Percentiles rank a stretch among this genome's conserved stretches.
These are phyloP conservation scores for Pterocles gutturalis DNA, from an alignment of 2,113 vertebrate genomes.

Conservation along the genomic window DNA sequence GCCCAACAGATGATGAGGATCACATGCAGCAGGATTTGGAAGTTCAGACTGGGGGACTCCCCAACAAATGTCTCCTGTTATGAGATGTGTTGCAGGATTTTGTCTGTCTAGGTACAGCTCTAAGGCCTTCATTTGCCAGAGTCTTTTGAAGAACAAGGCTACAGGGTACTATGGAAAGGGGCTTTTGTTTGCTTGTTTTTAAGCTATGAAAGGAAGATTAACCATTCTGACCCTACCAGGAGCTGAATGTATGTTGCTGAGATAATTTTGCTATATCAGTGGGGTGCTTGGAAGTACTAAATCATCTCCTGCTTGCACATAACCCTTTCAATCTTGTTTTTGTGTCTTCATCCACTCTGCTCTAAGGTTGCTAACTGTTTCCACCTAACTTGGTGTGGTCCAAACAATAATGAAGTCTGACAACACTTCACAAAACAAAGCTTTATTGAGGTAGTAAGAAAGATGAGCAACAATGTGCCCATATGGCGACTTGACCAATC, in stretches of 20 bases:
- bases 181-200: not conserved
- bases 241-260: not conserved
- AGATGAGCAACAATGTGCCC: not conserved
- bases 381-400: not conserved
- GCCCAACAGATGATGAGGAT: not conserved
- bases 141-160: not conserved
- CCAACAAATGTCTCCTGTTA: not conserved
- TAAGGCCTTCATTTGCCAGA: not conserved
- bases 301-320: not conserved
- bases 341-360: not conserved
- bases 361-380: not conserved
- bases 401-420: not conserved
- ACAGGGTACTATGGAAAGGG: not conserved
- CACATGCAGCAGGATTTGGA: not conserved
- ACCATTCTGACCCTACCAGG: not conserved
- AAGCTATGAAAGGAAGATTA: not conserved
- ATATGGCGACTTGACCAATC: fast-evolving
- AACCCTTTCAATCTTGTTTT: not conserved
- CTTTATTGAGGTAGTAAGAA: not conserved
- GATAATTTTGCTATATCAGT: not conserved
- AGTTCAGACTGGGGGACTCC: not conserved
- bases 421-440: not conserved
- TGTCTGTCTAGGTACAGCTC: not conserved
- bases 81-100: not conserved
- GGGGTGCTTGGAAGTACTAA: not conserved